Evolutionary conservation across 1,140 invertebrate species (phyloP).

Genomic region (Aphelinus certus): DNA sequence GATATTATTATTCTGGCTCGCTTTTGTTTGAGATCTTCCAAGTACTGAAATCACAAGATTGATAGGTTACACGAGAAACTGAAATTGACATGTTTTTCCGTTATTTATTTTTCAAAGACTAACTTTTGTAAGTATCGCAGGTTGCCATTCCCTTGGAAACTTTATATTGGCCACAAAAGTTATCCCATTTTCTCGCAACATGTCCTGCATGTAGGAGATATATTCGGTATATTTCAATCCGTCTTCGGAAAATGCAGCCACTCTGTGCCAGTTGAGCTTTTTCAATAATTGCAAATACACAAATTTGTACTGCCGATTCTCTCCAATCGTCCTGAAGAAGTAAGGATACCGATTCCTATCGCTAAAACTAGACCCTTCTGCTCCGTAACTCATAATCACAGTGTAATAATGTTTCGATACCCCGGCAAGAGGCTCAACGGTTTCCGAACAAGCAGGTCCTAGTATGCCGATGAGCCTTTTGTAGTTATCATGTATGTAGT

Average conservation of each 20-base stretch:
- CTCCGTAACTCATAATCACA: slow-evolving; percentile 83
- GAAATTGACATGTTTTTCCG: not conserved
- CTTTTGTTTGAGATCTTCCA: slow-evolving; percentile 75
- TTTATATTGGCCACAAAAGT: slow-evolving; percentile 77
- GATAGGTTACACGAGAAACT: not conserved
- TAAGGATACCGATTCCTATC: slow-evolving; percentile 80
- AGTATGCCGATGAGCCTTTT: slow-evolving; percentile 75
- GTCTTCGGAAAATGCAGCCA: slow-evolving; percentile 81
- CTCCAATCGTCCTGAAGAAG: slow-evolving; percentile 85
- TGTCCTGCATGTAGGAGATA: slow-evolving; percentile 76
- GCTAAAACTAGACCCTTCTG: slow-evolving; percentile 78
- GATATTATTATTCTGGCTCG: slow-evolving; percentile 81
- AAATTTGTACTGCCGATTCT: slow-evolving; percentile 78
- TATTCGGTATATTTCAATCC: slow-evolving; percentile 86
- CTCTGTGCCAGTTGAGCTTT: slow-evolving; percentile 74
- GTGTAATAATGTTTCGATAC: slow-evolving; percentile 83
- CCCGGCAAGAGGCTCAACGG: slow-evolving; percentile 82
- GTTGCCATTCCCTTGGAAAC: slow-evolving; percentile 69
- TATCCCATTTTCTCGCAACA: slow-evolving; percentile 71
- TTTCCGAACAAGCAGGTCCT: slow-evolving; percentile 87
- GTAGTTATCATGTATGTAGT: slow-evolving; percentile 71
- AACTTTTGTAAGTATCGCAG: slow-evolving; percentile 65
- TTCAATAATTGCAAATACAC: slow-evolving; percentile 77
- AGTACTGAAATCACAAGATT: slow-evolving; percentile 67
- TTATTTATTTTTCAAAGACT: not conserved